Conservation (phyloP, 2,113 vertebrate species). For the Monopterus albus region DNA sequence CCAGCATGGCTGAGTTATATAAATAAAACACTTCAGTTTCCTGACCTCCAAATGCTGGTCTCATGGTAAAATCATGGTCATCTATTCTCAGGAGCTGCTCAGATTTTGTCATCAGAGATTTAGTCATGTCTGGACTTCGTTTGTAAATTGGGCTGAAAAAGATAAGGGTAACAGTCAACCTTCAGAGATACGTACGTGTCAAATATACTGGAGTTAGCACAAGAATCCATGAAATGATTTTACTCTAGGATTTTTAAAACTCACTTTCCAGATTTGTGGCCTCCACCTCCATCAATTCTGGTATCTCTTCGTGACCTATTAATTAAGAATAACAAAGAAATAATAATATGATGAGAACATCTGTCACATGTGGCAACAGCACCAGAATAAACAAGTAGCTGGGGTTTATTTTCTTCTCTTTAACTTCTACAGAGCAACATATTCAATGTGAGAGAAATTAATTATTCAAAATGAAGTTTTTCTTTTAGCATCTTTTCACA, state of each 20-base stretch:
- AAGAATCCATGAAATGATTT: not conserved
- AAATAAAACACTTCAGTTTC: not conserved
- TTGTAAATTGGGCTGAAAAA: conserved; percentile 89
- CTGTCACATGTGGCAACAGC: not conserved
- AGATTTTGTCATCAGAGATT: conserved; percentile 93
- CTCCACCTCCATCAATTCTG: conserved; percentile 70
- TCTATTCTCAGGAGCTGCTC: conserved; percentile 97
- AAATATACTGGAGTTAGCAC: not conserved
- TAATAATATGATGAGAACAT: not conserved
- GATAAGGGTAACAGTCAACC: not conserved
- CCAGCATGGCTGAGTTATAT: not conserved
- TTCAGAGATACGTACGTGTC: not conserved
- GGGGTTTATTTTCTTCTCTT: not conserved
- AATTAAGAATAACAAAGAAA: conserved; percentile 1
- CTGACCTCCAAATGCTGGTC: conserved; percentile 97
- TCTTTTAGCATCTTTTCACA: not conserved
- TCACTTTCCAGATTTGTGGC: conserved; percentile 87
- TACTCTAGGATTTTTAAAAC: conserved; percentile 9
- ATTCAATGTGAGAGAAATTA: not conserved
- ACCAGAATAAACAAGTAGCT: not conserved
- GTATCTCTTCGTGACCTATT: conserved; percentile 81
- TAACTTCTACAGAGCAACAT: not conserved
- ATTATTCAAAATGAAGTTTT: not conserved
- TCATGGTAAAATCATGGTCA: conserved; percentile 98
- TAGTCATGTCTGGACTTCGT: conserved; percentile 95